phyloP scores from a whole-genome alignment of 2,113 vertebrate species.

The Cynoglossus semilaevis region DNA sequence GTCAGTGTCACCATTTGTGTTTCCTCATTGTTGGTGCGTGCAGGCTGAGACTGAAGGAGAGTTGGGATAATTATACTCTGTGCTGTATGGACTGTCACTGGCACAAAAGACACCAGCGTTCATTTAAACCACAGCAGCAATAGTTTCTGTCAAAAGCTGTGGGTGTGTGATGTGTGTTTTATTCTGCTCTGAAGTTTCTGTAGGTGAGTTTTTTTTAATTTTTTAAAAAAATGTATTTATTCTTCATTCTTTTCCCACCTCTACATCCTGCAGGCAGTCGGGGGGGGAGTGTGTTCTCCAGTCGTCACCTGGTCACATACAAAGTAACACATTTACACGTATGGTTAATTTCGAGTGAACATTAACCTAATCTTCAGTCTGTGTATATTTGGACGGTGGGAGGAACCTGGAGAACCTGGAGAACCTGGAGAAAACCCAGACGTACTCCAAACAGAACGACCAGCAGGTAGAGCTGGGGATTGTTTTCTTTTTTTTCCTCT shows the following conservation, averaged over 20 bases:
- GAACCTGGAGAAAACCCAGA: not conserved
- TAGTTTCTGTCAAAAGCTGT: slow-evolving; percentile 27
- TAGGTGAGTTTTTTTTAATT: too few species aligned
- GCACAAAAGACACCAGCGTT: slow-evolving; percentile 54
- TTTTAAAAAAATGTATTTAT: too few species aligned
- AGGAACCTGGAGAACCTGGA: not conserved
- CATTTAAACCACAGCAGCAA: slow-evolving; percentile 42
- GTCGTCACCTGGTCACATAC: too few species aligned
- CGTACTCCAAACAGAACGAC: not conserved
- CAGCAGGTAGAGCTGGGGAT: too few species aligned
- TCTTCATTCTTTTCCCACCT: too few species aligned
- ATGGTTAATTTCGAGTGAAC: too few species aligned
- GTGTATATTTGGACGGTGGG: too few species aligned
- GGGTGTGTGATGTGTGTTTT: slow-evolving; percentile 1
- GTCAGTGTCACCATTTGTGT: slow-evolving; percentile 51
- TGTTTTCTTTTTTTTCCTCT: too few species aligned
- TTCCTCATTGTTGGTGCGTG: slow-evolving; percentile 33
- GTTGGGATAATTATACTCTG: slow-evolving; percentile 64
- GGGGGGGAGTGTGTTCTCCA: too few species aligned
- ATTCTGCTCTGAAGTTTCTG: not conserved
- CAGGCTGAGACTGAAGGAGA: slow-evolving; percentile 46
- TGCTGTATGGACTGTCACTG: slow-evolving; percentile 51
- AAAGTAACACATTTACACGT: too few species aligned
- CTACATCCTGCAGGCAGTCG: too few species aligned
- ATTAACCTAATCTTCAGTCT: too few species aligned